phyloP scores from a whole-genome alignment of 2,797 vertebrate species.

The Nothura maculosa region DNA sequence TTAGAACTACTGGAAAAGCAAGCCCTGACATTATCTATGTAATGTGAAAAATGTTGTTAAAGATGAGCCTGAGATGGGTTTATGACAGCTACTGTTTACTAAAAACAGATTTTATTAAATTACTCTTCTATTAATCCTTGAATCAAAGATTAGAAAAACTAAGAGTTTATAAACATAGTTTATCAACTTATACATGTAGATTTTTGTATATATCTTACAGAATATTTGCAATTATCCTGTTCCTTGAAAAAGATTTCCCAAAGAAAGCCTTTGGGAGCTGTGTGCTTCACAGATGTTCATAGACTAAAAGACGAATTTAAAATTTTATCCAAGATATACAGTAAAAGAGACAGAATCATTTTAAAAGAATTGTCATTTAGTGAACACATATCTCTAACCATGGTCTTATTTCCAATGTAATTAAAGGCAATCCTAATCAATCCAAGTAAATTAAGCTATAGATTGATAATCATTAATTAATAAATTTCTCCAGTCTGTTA shows the following conservation, averaged over 20 bases:
- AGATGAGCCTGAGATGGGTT: background rate
- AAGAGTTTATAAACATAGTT: background rate
- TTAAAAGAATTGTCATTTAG: background rate
- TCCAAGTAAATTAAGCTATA: background rate
- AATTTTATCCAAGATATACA: background rate
- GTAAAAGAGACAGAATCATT: background rate
- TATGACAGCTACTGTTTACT: background rate
- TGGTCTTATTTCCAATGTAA: background rate
- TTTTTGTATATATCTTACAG: background rate
- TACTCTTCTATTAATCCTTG: background rate
- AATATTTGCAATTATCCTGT: background rate
- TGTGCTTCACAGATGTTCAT: background rate
- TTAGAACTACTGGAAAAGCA: constrained; percentile 36
- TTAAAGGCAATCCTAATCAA: background rate
- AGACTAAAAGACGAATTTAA: background rate
- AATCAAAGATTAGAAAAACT: background rate
- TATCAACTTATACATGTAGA: background rate
- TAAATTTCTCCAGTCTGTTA: background rate
- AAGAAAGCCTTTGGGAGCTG: background rate
- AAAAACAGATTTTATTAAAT: constrained; percentile 11
- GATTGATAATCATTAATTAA: background rate
- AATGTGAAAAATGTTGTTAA: constrained; percentile 3
- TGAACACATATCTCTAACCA: background rate
- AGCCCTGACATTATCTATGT: background rate
- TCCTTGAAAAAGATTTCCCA: background rate